These are phyloP conservation scores for Scaptodrosophila latifasciaeformis DNA, from an alignment of 2,888 invertebrate genomes.

Conservation along the genomic window DNA sequence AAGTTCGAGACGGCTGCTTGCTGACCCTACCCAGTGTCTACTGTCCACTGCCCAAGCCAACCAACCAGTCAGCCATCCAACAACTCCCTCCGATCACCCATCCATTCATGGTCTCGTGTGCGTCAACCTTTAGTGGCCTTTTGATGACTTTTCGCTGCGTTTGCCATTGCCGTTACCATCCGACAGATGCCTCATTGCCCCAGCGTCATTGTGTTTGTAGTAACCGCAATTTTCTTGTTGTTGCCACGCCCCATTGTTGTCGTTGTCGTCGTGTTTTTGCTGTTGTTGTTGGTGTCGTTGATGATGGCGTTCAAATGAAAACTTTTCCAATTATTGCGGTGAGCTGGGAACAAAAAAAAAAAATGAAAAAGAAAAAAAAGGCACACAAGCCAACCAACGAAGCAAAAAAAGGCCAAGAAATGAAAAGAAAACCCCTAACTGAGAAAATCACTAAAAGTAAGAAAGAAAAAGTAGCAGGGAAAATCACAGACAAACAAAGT, in stretches of 20 bases:
- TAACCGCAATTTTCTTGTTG: conserved; percentile 45
- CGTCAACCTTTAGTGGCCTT: conserved; percentile 68
- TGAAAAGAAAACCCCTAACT: not conserved
- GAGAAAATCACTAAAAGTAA: no score
- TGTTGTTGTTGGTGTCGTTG: conserved; percentile 53
- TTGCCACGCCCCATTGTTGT: conserved; percentile 60
- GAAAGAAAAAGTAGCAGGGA: conserved; percentile 36
- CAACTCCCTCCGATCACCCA: no score
- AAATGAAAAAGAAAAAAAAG: conserved; percentile 22
- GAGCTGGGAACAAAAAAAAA: conserved; percentile 29
- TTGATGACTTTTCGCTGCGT: conserved; percentile 60
- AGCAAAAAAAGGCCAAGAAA: conserved; percentile 14
- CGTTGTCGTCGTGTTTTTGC: conserved; percentile 36
- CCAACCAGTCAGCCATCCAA: no score
- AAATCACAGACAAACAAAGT: conserved; percentile 63
- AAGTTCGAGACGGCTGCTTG: conserved; percentile 35
- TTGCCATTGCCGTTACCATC: conserved; percentile 21
- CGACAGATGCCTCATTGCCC: conserved; percentile 3
- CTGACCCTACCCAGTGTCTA: not conserved
- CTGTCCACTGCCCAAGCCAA: no score
- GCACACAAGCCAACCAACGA: conserved; percentile 7
- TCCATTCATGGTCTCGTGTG: conserved; percentile 19
- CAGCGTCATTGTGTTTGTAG: conserved; percentile 27
- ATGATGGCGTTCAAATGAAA: conserved; percentile 68
- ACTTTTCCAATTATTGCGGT: conserved; percentile 73